These are phyloP conservation scores for Diplosoma virens DNA, from an alignment of 23 tunicate genomes.

Conservation along the genomic window DNA sequence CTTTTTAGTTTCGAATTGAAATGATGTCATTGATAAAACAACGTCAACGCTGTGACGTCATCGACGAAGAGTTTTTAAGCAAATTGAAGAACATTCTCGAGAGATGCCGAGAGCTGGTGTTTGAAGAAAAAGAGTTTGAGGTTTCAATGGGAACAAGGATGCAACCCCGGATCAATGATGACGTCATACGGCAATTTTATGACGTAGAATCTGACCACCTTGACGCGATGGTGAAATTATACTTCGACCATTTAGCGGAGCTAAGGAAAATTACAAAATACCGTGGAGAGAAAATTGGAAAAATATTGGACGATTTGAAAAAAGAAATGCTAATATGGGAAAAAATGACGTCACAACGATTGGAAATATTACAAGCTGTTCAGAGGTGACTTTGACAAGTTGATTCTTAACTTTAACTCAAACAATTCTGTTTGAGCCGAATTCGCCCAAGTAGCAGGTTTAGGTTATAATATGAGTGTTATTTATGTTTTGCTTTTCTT, in stretches of 20 bases:
- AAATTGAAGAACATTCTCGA: not conserved
- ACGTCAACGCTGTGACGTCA: not conserved
- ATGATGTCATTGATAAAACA: not conserved
- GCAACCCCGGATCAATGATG: no score
- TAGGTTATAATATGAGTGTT: no score
- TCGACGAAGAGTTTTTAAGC: not conserved
- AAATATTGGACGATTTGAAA: not conserved
- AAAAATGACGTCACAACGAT: not conserved
- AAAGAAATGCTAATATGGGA: constrained; percentile 1
- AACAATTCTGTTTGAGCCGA: no score
- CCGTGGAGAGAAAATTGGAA: not conserved
- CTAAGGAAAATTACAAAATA: not conserved
- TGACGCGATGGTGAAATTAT: not conserved
- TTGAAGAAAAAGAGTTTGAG: not conserved
- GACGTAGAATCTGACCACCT: not conserved
- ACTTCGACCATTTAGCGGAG: not conserved
- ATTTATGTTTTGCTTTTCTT: no score
- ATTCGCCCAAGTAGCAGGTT: no score
- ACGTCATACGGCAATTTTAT: no score
- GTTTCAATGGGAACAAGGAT: not conserved
- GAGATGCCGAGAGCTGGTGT: not conserved
- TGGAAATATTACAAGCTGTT: not conserved
- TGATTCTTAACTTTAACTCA: no score
- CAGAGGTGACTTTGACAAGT: not conserved
- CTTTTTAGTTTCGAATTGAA: constrained; percentile 5